These are phyloP conservation scores for Psittacus erithacus DNA, from an alignment of 2,113 vertebrate species.

Conservation along the genomic window DNA sequence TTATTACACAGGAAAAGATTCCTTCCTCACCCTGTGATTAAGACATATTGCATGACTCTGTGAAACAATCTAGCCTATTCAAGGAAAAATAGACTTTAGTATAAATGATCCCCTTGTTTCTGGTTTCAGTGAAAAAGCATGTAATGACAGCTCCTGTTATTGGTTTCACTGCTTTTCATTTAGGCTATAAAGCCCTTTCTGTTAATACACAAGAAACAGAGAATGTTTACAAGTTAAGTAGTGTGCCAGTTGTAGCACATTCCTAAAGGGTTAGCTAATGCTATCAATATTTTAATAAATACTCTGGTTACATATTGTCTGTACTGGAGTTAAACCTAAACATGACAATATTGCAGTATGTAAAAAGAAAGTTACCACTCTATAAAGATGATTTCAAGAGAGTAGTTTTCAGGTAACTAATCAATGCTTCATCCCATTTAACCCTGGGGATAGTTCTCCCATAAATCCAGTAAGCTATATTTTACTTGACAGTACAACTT, in stretches of 20 bases:
- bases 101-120: slow-evolving; percentile 37
- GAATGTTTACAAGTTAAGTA: neutral
- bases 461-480: neutral
- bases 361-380: slow-evolving; percentile 11
- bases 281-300: neutral
- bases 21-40: slow-evolving; percentile 12
- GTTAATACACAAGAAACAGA: slow-evolving; percentile 53
- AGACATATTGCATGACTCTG: neutral
- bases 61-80: slow-evolving; percentile 33
- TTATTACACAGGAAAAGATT: slow-evolving; percentile 31
- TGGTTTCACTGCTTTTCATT: slow-evolving; percentile 29
- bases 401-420: neutral
- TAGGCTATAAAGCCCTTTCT: slow-evolving; percentile 55
- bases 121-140: slow-evolving; percentile 15
- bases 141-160: slow-evolving; percentile 15
- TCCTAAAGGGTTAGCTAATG: slow-evolving; percentile 20
- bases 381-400: neutral
- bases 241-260: slow-evolving; percentile 10
- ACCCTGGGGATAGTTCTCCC: neutral
- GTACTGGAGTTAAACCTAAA: neutral
- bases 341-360: neutral
- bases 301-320: neutral
- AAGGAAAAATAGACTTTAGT: neutral
- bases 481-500: neutral
- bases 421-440: neutral